Conservation (phyloP, 2,113 vertebrate species). For the Chroicocephalus ridibundus region DNA sequence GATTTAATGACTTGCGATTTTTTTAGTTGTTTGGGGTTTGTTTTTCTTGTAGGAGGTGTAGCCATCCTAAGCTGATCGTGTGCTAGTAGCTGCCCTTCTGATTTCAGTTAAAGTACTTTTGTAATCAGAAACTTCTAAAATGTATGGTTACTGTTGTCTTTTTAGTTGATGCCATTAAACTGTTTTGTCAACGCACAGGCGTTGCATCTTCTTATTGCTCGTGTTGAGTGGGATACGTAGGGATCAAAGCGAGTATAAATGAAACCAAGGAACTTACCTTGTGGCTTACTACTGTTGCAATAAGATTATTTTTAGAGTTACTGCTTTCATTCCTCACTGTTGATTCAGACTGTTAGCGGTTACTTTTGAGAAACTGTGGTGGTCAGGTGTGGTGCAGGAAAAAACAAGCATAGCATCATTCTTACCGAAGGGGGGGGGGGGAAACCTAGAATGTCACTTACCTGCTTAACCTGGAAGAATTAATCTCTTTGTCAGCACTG, state of each 20-base stretch:
- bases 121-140: background rate
- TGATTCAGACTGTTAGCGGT: background rate
- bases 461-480: background rate
- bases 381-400: background rate
- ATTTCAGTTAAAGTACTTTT: background rate
- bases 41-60: background rate
- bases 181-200: background rate
- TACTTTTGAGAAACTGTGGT: background rate
- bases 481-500: background rate
- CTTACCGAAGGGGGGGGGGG: background rate
- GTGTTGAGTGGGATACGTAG: fast-evolving
- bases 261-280: background rate
- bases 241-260: background rate
- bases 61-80: background rate
- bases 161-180: background rate
- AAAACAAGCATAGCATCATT: background rate
- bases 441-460: background rate
- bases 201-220: background rate
- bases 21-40: background rate
- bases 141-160: background rate
- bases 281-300: background rate
- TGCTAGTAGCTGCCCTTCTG: background rate
- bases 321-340: background rate
- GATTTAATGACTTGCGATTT: background rate
- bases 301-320: background rate